These are phyloP conservation scores for Chelonia mydas DNA, from an alignment of 2,797 vertebrate species.

Conservation along the genomic window DNA sequence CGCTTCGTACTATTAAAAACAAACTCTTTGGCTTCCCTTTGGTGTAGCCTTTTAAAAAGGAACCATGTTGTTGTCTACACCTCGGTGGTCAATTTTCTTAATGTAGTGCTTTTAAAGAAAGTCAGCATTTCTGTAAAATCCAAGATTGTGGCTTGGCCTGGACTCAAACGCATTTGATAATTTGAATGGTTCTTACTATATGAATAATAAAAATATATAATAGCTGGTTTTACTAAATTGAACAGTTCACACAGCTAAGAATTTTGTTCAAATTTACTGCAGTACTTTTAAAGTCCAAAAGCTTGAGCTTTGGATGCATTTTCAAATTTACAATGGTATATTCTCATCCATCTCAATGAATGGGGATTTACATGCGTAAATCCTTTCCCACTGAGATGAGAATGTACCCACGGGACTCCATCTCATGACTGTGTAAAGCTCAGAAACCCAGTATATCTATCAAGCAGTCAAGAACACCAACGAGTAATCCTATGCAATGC, in stretches of 20 bases:
- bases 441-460: constrained; percentile 50
- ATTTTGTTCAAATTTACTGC: background rate
- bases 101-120: constrained; percentile 1
- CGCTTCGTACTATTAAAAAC: constrained; percentile 6
- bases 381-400: constrained; percentile 22
- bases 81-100: constrained; percentile 29
- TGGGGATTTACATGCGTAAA: constrained; percentile 40
- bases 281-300: background rate
- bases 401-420: constrained; percentile 51
- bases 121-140: background rate
- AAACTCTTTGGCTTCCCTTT: constrained; percentile 27
- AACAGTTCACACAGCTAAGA: background rate
- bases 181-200: constrained; percentile 9
- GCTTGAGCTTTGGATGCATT: background rate
- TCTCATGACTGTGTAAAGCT: constrained; percentile 34
- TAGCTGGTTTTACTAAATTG: constrained; percentile 25
- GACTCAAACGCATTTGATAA: background rate
- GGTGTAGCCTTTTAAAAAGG: background rate
- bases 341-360: constrained; percentile 32
- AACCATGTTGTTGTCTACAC: background rate
- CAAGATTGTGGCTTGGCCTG: background rate
- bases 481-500: constrained; percentile 29
- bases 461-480: constrained; percentile 39
- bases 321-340: constrained; percentile 18
- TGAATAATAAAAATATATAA: constrained; percentile 21